Conservation (phyloP, 2,888 invertebrate genomes). For the Nipponacmea schrenckii region DNA sequence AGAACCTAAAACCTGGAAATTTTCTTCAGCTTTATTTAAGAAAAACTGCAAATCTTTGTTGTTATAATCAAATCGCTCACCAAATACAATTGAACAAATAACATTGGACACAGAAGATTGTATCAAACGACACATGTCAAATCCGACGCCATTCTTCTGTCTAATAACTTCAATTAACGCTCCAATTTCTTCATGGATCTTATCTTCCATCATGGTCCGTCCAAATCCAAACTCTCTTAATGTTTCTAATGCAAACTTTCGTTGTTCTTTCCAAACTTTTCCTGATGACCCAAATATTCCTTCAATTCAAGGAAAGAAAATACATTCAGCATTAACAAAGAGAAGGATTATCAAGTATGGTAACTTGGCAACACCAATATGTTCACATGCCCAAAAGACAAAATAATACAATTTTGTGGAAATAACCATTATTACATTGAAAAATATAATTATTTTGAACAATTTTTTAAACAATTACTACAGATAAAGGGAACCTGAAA, state of each 20-base stretch:
- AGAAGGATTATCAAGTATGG: no score
- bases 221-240: constrained; percentile 23
- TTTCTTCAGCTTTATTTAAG: constrained; percentile 17
- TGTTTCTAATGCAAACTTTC: constrained; percentile 16
- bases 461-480: no score
- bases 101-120: constrained; percentile 20
- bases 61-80: constrained; percentile 21
- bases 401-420: no score
- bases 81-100: constrained; percentile 20
- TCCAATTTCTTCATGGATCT: constrained; percentile 20
- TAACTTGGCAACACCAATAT: no score
- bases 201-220: constrained; percentile 17
- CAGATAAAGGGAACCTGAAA: no score
- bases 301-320: neutral
- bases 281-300: constrained; percentile 17
- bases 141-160: neutral
- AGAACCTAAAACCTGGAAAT: constrained; percentile 1
- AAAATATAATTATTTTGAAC: no score
- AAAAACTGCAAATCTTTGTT: constrained; percentile 16
- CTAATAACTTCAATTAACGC: constrained; percentile 11
- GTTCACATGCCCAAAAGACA: no score
- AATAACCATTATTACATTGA: no score
- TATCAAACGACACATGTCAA: constrained; percentile 13
- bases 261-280: constrained; percentile 18
- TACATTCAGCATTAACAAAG: neutral